Evolutionary conservation across 2,113 vertebrate species (phyloP).

Genomic region (Rallus limicola): DNA sequence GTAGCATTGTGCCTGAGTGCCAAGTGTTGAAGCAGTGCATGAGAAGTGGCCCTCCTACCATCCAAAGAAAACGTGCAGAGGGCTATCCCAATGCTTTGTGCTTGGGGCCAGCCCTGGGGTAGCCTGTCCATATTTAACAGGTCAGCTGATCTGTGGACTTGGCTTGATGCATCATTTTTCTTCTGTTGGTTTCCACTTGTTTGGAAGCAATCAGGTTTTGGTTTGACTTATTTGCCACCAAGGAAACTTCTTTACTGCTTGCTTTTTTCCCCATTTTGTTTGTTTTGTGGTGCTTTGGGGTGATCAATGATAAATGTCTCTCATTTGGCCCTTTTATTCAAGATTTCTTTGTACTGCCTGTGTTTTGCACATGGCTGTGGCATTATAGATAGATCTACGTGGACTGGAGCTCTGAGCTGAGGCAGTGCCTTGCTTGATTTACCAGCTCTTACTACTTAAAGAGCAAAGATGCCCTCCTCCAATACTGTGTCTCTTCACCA

Average conservation of each 20-base stretch:
- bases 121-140: rapidly evolving
- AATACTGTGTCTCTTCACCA: background rate
- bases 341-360: background rate
- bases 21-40: rapidly evolving
- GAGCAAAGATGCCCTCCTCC: background rate
- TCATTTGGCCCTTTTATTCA: background rate
- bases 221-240: background rate
- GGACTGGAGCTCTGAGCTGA: background rate
- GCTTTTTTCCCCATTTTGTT: background rate
- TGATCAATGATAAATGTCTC: background rate
- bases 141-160: background rate
- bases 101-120: background rate
- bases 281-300: background rate
- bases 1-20: background rate
- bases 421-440: background rate
- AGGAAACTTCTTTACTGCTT: background rate
- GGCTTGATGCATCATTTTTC: background rate
- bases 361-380: background rate
- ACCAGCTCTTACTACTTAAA: background rate
- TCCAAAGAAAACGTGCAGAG: background rate
- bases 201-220: background rate
- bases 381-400: background rate
- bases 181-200: background rate
- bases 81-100: background rate
- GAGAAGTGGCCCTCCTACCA: background rate